A percentile compares a stretch with the other conserved stretches of the same genome.
phyloP scores from a whole-genome alignment of 2,888 invertebrate species.

The Poecilus cupreus region DNA sequence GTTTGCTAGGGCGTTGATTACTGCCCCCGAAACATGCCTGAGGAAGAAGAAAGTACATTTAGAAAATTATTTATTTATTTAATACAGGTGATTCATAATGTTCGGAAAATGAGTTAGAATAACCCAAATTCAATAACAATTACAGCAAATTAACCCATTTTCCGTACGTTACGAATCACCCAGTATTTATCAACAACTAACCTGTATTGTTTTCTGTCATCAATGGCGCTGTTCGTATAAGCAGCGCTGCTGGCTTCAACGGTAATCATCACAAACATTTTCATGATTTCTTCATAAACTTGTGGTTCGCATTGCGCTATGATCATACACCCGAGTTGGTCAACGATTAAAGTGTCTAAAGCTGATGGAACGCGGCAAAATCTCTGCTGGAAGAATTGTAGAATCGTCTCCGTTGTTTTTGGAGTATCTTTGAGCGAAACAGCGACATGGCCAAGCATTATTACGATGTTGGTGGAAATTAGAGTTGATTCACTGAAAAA shows the following conservation, averaged over 20 bases:
- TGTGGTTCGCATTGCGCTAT: conserved; percentile 92
- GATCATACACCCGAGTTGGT: conserved; percentile 98
- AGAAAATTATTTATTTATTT: neutral
- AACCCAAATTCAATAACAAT: too few species aligned
- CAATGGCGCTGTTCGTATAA: conserved; percentile 77
- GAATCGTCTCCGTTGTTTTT: conserved; percentile 94
- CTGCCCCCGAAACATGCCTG: conserved; percentile 93
- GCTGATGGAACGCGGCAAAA: conserved; percentile 95
- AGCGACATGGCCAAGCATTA: conserved; percentile 97
- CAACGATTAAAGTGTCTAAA: conserved; percentile 95
- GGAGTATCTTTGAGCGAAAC: conserved; percentile 94
- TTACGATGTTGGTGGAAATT: conserved; percentile 97
- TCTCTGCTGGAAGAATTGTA: conserved; percentile 97
- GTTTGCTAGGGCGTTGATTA: conserved; percentile 96
- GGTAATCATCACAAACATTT: conserved; percentile 97
- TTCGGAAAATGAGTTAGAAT: too few species aligned
- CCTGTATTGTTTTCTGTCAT: conserved; percentile 78
- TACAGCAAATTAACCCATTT: too few species aligned
- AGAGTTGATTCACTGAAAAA: conserved; percentile 88
- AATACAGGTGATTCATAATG: too few species aligned
- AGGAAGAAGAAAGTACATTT: conserved; percentile 59
- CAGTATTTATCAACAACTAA: too few species aligned
- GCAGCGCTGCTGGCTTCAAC: conserved; percentile 91
- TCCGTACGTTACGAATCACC: too few species aligned
- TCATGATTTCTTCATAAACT: conserved; percentile 96